Conservation (phyloP, 2,888 invertebrate genomes). For the Zygothrica quintamaculata region DNA sequence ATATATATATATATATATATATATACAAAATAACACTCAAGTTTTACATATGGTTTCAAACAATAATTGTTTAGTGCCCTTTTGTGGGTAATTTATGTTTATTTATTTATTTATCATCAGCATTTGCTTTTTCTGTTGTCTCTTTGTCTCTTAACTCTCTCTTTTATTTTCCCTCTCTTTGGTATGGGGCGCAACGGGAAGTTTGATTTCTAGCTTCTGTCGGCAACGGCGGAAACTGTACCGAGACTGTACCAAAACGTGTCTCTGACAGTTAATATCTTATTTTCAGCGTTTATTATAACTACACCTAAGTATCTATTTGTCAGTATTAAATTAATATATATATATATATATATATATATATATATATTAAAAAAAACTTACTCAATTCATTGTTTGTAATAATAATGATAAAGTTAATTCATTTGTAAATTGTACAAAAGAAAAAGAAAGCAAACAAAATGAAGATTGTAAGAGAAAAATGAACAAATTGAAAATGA, state of each 20-base stretch:
- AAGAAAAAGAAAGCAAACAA: constrained; percentile 23
- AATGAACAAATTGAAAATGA: constrained; percentile 22
- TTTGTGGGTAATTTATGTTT: constrained; percentile 31
- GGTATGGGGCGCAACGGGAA: constrained; percentile 54
- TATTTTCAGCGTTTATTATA: constrained; percentile 64
- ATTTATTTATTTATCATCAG: neutral
- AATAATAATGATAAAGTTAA: constrained; percentile 29
- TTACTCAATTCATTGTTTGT: constrained; percentile 18
- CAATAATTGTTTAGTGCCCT: constrained; percentile 34
- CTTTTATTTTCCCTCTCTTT: constrained; percentile 3
- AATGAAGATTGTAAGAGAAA: constrained; percentile 14
- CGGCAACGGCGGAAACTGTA: constrained; percentile 4
- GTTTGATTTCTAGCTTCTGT: constrained; percentile 50
- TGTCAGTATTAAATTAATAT: constrained; percentile 61
- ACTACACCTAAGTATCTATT: constrained; percentile 61
- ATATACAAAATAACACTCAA: constrained; percentile 52
- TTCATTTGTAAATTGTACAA: constrained; percentile 76
- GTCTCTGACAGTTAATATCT: constrained; percentile 34
- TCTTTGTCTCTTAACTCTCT: no score
- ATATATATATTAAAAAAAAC: no score
- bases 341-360: no score
- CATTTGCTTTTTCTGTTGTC: constrained; percentile 5
- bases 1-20: constrained; percentile 71
- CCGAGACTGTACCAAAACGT: neutral
- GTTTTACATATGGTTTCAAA: constrained; percentile 65